These are phyloP conservation scores for Spodoptera litura DNA, from an alignment of 1,140 invertebrate genomes.

Conservation along the genomic window DNA sequence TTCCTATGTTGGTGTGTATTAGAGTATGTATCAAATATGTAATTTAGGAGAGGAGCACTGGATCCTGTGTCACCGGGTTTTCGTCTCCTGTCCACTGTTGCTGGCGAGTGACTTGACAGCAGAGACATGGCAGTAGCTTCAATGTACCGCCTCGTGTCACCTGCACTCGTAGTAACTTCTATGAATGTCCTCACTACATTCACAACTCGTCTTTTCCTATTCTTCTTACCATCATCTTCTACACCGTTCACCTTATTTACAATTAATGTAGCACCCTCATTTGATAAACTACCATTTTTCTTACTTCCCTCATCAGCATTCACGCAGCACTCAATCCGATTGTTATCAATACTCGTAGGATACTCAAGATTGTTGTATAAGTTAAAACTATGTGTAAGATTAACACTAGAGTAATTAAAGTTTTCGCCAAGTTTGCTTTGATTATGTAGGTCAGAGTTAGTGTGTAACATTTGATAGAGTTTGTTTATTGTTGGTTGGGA, in stretches of 20 bases:
- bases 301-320: conserved; percentile 50
- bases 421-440: conserved; percentile 56
- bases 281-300: conserved; percentile 49
- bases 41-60: conserved; percentile 79
- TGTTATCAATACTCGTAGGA: conserved; percentile 55
- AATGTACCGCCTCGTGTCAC: conserved; percentile 43
- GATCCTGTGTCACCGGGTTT: conserved; percentile 78
- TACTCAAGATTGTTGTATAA: conserved; percentile 59
- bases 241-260: conserved; percentile 53
- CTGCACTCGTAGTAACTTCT: conserved; percentile 54
- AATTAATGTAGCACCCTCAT: conserved; percentile 62
- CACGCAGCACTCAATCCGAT: conserved; percentile 59
- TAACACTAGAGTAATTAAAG: conserved; percentile 62
- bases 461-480: conserved; percentile 79
- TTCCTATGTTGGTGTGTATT: conserved; percentile 81
- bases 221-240: conserved; percentile 55
- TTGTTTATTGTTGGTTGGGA: conserved; percentile 75
- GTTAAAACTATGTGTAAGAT: conserved; percentile 64
- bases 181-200: conserved; percentile 60
- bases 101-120: conserved; percentile 53
- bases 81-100: conserved; percentile 65
- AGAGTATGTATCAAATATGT: conserved; percentile 82
- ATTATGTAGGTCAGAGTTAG: conserved; percentile 61
- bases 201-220: conserved; percentile 70
- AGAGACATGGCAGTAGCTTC: conserved; percentile 54